Evolutionary conservation across 2,888 invertebrate genomes (phyloP).

Genomic region (Lissonota sp.): DNA sequence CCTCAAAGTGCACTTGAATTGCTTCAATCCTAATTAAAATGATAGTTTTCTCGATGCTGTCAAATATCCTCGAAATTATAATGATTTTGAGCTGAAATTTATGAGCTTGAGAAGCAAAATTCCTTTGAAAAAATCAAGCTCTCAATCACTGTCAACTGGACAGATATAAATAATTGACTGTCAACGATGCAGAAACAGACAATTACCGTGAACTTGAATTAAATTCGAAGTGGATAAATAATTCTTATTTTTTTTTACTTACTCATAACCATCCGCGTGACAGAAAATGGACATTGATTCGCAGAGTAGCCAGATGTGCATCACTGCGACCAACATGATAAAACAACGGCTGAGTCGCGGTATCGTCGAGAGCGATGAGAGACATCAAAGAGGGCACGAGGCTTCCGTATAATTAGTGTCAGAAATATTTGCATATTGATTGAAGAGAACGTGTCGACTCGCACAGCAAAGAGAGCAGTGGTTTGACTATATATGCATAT

Average conservation of each 20-base stretch:
- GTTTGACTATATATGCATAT: conserved; percentile 39
- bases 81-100: too few relatives aligned
- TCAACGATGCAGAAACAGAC: too few relatives aligned
- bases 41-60: conserved; percentile 46
- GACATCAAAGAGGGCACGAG: conserved; percentile 82
- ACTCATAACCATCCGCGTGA: too few relatives aligned
- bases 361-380: conserved; percentile 65
- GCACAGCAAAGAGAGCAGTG: conserved; percentile 16
- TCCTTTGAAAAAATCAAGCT: too few relatives aligned
- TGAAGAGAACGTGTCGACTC: conserved; percentile 78
- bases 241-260: too few relatives aligned
- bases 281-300: conserved; percentile 12
- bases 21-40: conserved; percentile 75
- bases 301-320: conserved; percentile 30
- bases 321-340: conserved; percentile 47
- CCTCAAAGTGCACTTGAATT: conserved; percentile 72
- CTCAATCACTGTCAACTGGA: too few relatives aligned
- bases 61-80: too few relatives aligned
- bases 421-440: conserved; percentile 83
- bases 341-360: conserved; percentile 70
- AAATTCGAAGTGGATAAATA: too few relatives aligned
- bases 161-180: too few relatives aligned
- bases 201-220: too few relatives aligned
- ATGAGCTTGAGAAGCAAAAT: too few relatives aligned
- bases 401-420: conserved; percentile 83